Base-by-base conservation (phyloP, 2,888 invertebrate species). In the Pristionchus exspectatus region DNA sequence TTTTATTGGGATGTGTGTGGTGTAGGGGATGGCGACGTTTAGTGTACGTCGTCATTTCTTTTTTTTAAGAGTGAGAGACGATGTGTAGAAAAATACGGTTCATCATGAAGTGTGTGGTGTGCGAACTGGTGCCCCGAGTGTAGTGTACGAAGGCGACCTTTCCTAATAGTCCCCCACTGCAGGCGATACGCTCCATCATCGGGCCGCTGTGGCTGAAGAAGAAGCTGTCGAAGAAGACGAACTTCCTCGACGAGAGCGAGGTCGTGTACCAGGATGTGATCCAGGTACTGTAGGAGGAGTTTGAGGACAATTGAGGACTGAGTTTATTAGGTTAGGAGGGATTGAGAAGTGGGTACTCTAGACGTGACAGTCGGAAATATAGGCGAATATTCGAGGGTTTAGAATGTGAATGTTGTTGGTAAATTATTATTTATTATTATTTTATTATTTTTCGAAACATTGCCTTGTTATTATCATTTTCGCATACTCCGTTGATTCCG, bases 211-310 rank as follows among this genome's bases (percentile, higher is more conserved):
- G 69, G 84, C 54, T 88, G 87, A 38, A 56, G 24, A 44, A 88
- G 74, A 72, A 88, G 74, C 54, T 88, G 33, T 56, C 54, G 38
- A 50, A 59, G 54, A 50, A 66, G 77, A 69, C 77, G 77, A 89
- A 63, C 87, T 87, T 91, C 88, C 77, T 87, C 77, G 83, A 90
- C 44, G 63, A 89, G 63, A 69, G 83, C 72, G 83, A 91, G 81
- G 89, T 91, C 21, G 89, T 91, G 5, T 93, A 92, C 87, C 88
- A 89, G 38, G 93, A 92, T 90, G 92, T 93, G 4, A 90, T 93
- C 0, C 93, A 93, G 88, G 91, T 91, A 54, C 59, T 30, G 30
- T 38, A 50, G 50, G n/a, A 86, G 91, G 10, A 24, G 10, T 24
- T 38, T 38, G 24, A 24, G 21, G 24, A n/a, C 14, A 14, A 81